Evolutionary conservation across 2,797 vertebrate species (phyloP).

Genomic region (Clarias pachynema): DNA sequence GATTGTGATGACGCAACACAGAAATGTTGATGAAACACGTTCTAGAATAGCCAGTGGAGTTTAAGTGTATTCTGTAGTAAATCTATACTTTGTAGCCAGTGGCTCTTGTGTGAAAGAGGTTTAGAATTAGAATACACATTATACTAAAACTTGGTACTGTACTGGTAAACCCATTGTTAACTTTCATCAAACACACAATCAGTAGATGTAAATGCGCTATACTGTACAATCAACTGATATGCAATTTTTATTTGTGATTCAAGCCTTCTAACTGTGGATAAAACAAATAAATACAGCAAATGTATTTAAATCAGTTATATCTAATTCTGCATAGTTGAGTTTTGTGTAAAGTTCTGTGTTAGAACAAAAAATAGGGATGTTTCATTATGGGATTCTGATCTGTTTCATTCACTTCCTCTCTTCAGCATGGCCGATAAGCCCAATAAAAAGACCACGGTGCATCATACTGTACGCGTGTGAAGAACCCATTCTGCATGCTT

Average conservation of each 20-base stretch:
- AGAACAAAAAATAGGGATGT: constrained; percentile 14
- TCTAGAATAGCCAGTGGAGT: not conserved
- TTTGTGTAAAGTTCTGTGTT: not conserved
- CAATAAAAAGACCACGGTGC: constrained; percentile 57
- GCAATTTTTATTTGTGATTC: constrained; percentile 6
- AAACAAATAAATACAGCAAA: not conserved
- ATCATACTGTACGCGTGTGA: constrained; percentile 60
- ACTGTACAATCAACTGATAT: not conserved
- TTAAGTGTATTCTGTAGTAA: constrained; percentile 18
- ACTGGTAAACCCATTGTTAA: constrained; percentile 47
- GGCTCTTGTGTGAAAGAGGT: constrained; percentile 25
- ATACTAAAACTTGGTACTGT: constrained; percentile 43
- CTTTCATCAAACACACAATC: constrained; percentile 3
- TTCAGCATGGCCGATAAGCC: constrained; percentile 45
- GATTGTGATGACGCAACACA: not conserved
- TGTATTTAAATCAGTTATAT: not conserved
- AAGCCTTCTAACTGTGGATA: not conserved
- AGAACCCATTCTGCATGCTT: constrained; percentile 66
- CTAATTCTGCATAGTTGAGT: not conserved
- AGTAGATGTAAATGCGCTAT: not conserved
- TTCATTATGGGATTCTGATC: constrained; percentile 21
- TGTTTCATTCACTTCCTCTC: constrained; percentile 30
- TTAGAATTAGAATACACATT: constrained; percentile 45
- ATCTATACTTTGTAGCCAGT: constrained; percentile 8
- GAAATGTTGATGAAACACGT: not conserved